Percentiles rank a stretch among this genome's conserved stretches.
These are phyloP conservation scores for Noctua comes DNA, from an alignment of 2,888 invertebrate genomes.

Conservation along the genomic window DNA sequence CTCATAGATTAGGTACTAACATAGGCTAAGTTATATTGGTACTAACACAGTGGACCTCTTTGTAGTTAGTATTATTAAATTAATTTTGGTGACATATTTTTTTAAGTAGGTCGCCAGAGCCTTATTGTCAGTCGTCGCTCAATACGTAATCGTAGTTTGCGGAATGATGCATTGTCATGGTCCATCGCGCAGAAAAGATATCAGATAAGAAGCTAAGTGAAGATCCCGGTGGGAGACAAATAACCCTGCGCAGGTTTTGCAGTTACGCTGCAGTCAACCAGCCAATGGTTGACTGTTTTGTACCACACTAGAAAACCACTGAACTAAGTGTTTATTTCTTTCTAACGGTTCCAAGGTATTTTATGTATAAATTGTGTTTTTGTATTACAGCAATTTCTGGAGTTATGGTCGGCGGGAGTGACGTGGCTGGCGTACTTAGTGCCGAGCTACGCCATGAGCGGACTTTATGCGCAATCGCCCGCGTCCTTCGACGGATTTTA, in stretches of 20 bases:
- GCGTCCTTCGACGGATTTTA: constrained; percentile 93
- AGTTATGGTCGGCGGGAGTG: constrained; percentile 94
- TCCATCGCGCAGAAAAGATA: not conserved
- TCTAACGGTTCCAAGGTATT: not conserved
- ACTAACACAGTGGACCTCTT: no score
- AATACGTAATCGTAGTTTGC: not conserved
- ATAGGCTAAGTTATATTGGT: not conserved
- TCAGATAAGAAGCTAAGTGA: not conserved
- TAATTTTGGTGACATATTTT: not conserved
- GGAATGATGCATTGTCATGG: not conserved
- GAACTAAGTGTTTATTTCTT: not conserved
- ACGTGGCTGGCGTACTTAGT: constrained; percentile 96
- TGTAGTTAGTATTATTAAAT: no score
- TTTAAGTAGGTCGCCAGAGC: not conserved
- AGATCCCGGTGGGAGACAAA: not conserved
- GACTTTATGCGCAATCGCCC: constrained; percentile 93
- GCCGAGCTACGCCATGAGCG: constrained; percentile 97
- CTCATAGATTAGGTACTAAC: not conserved
- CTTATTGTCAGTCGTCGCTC: not conserved
- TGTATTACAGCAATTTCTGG: constrained; percentile 92
- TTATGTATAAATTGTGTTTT: not conserved
- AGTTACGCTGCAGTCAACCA: not conserved
- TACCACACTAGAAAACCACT: not conserved
- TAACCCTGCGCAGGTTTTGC: not conserved
- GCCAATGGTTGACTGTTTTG: no score